These are phyloP conservation scores for Reinhardtius hippoglossoides DNA, from an alignment of 2,113 vertebrate species.

Conservation along the genomic window DNA sequence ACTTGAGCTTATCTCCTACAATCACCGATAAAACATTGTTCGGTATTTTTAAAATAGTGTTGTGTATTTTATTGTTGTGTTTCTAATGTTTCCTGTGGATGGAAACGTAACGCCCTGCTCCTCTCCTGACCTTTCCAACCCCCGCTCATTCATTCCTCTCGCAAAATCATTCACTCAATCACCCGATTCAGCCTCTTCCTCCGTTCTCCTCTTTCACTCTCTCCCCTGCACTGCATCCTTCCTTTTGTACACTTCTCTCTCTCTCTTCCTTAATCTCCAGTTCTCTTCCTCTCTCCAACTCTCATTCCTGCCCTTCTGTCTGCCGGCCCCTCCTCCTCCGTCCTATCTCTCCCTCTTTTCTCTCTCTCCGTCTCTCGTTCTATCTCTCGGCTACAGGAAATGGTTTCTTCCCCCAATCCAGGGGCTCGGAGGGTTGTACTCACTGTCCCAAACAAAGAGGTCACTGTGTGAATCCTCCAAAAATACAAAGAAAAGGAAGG, in stretches of 20 bases:
- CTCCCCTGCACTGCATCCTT: constrained; percentile 39
- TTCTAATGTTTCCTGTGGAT: too few relatives aligned
- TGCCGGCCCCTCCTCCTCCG: constrained; percentile 53
- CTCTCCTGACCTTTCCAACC: constrained; percentile 63
- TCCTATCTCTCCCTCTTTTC: constrained; percentile 58
- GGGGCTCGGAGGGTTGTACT: constrained; percentile 66
- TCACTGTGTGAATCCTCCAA: constrained; percentile 84
- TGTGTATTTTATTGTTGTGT: too few relatives aligned
- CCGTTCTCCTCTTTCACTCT: constrained; percentile 71
- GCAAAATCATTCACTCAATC: constrained; percentile 47
- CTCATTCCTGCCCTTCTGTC: constrained; percentile 57
- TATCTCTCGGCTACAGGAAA: constrained; percentile 77
- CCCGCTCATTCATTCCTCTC: constrained; percentile 47
- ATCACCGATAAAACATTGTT: too few relatives aligned
- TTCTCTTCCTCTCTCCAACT: constrained; percentile 53
- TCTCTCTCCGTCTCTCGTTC: constrained; percentile 47
- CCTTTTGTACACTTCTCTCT: constrained; percentile 50
- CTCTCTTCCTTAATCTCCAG: constrained; percentile 55
- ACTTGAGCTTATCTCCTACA: too few relatives aligned
- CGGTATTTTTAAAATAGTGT: too few relatives aligned
- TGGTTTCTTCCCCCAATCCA: constrained; percentile 76
- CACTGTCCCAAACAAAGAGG: constrained; percentile 86
- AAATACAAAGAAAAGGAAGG: constrained; percentile 84
- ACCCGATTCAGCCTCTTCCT: constrained; percentile 33
- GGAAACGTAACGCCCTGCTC: constrained; percentile 1